Percentiles rank a stretch among this genome's conserved stretches.
Conservation (phyloP, 2,888 invertebrate species). For the Ganaspis brasiliensis region DNA sequence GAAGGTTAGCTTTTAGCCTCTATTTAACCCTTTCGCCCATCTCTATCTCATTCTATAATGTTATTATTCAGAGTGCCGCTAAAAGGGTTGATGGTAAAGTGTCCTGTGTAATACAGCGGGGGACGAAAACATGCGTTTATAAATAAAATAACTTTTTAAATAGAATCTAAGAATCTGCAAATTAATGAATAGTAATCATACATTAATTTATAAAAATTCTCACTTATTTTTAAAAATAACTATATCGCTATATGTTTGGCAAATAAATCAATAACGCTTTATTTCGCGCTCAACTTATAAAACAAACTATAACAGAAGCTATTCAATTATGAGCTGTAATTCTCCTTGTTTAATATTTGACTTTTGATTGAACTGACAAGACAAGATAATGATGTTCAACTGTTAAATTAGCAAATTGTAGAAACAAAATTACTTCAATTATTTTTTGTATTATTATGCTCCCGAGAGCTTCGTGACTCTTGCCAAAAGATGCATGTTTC, state of each 20-base stretch:
- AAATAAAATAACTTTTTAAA: background rate
- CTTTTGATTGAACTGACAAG: background rate
- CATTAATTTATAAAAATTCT: no score
- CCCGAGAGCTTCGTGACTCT: conserved; percentile 16
- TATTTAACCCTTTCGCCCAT: conserved; percentile 9
- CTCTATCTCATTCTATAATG: background rate
- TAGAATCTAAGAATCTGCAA: no score
- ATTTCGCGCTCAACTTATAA: no score
- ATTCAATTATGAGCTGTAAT: background rate
- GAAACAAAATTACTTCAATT: conserved; percentile 2
- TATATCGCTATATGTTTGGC: no score
- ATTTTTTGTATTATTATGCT: background rate
- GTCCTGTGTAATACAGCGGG: background rate
- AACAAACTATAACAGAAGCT: background rate
- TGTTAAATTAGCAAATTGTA: conserved; percentile 32
- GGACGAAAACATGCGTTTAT: background rate
- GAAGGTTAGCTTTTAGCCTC: background rate
- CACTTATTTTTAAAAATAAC: no score
- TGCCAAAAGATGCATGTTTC: conserved; percentile 1
- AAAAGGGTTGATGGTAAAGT: conserved; percentile 17
- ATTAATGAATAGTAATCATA: no score
- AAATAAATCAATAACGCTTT: no score
- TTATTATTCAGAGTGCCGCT: conserved; percentile 25
- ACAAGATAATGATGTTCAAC: conserved; percentile 22
- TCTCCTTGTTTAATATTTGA: background rate